phyloP scores from a whole-genome alignment of 1,140 invertebrate genomes.

The Cylas formicarius region DNA sequence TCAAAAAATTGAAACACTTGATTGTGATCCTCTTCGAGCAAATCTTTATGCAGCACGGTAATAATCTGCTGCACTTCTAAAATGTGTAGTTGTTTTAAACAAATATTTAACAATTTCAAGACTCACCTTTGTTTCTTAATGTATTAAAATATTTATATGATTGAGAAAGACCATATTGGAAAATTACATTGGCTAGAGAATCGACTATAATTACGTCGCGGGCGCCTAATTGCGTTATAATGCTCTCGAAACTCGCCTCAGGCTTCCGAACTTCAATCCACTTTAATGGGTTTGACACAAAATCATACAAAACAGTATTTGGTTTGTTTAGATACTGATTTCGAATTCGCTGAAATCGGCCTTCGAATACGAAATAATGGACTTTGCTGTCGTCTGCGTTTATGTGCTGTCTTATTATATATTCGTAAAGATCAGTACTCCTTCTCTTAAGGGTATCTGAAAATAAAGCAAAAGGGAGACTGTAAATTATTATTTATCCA shows the following conservation, averaged over 20 bases:
- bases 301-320: conserved; percentile 27
- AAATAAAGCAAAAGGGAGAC: conserved; percentile 15
- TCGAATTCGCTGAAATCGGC: conserved; percentile 22
- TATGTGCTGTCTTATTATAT: conserved; percentile 25
- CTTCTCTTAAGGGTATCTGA: conserved; percentile 33
- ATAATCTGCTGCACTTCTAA: conserved; percentile 44
- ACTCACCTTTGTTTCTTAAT: conserved; percentile 25
- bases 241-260: conserved; percentile 9
- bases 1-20: conserved; percentile 43
- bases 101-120: conserved; percentile 11
- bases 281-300: conserved; percentile 19
- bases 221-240: conserved; percentile 10
- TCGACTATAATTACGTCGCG: conserved; percentile 33
- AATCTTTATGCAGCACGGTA: conserved; percentile 46
- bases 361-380: conserved; percentile 36
- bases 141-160: conserved; percentile 28
- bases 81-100: conserved; percentile 13
- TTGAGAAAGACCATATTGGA: conserved; percentile 25
- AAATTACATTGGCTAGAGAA: conserved; percentile 35
- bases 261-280: conserved; percentile 13
- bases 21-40: conserved; percentile 37
- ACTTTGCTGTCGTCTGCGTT: conserved; percentile 19
- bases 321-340: conserved; percentile 5
- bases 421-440: conserved; percentile 27
- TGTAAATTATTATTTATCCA: conserved; percentile 5